Percentiles rank a stretch among this genome's conserved stretches.
These are phyloP conservation scores for Orthonychiurus folsomi DNA, from an alignment of 2,888 invertebrate genomes.

Conservation along the genomic window DNA sequence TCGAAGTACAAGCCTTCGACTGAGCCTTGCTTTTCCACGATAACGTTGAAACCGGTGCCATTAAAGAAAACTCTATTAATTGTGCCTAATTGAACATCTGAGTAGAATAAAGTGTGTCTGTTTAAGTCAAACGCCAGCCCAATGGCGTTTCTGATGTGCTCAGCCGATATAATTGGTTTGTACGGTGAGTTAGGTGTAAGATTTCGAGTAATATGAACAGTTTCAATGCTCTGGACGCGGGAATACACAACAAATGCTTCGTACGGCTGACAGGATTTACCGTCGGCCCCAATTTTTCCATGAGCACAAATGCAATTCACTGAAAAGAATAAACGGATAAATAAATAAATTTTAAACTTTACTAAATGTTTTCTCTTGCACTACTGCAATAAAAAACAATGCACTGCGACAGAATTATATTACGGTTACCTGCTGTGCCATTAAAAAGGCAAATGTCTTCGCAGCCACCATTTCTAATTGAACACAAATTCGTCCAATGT, in stretches of 20 bases:
- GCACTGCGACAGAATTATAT: too few species aligned
- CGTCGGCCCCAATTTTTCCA: slow-evolving; percentile 60
- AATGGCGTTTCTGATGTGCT: slow-evolving; percentile 73
- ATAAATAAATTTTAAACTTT: slow-evolving; percentile 1
- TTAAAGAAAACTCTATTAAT: slow-evolving; percentile 75
- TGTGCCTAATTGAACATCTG: slow-evolving; percentile 76
- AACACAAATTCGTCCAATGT: slow-evolving; percentile 57
- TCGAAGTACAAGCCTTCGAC: slow-evolving; percentile 81
- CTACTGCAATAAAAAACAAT: too few species aligned
- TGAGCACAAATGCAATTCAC: slow-evolving; percentile 73
- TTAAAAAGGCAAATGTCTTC: slow-evolving; percentile 68
- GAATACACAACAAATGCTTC: slow-evolving; percentile 77
- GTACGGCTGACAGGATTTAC: slow-evolving; percentile 56
- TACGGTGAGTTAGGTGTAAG: slow-evolving; percentile 64
- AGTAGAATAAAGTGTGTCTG: slow-evolving; percentile 65
- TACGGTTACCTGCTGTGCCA: too few species aligned
- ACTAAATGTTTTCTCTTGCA: neutral
- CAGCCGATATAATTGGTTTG: slow-evolving; percentile 60
- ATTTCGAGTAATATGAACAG: slow-evolving; percentile 64
- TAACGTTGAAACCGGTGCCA: slow-evolving; percentile 60
- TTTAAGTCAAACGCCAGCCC: slow-evolving; percentile 71
- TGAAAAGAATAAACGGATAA: slow-evolving; percentile 38
- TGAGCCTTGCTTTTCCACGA: slow-evolving; percentile 66
- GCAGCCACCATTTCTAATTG: slow-evolving; percentile 60
- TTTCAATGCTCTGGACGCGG: slow-evolving; percentile 68